phyloP scores from a whole-genome alignment of 2,113 vertebrate species.

The Bothrops jararaca region DNA sequence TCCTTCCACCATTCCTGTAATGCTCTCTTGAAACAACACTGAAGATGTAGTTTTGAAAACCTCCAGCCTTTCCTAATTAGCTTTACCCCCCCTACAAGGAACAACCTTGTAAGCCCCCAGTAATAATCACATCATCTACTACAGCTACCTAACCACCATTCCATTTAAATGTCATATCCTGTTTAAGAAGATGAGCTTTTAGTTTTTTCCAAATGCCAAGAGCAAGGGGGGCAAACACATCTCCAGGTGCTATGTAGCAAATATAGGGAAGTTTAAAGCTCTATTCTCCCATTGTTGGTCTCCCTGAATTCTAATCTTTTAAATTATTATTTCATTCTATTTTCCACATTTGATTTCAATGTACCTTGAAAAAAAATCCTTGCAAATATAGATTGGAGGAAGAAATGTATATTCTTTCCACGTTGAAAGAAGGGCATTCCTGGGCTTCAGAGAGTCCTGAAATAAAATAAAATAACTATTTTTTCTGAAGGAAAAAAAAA shows the following conservation, averaged over 20 bases:
- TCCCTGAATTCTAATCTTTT: neutral
- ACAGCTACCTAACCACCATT: neutral
- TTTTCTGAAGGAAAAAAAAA: neutral
- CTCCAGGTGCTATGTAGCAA: neutral
- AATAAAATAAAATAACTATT: neutral
- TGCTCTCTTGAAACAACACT: neutral
- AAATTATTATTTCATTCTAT: neutral
- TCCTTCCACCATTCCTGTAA: neutral
- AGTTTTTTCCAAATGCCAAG: neutral
- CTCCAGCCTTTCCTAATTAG: neutral
- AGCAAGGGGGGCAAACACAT: neutral
- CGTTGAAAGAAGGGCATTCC: neutral
- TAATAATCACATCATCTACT: neutral
- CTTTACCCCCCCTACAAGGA: neutral
- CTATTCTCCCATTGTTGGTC: neutral
- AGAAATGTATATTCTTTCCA: neutral
- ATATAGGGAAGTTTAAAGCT: neutral
- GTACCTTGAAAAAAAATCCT: neutral
- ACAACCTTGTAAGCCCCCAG: neutral
- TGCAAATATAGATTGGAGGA: neutral
- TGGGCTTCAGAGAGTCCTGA: neutral
- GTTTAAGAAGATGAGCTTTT: neutral
- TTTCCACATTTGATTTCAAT: neutral
- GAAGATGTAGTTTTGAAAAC: neutral
- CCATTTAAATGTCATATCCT: neutral